A percentile compares a stretch with the other conserved stretches of the same genome.
Conservation (phyloP, 64 coral and sea anemone genomes). For the Montipora efflorescens region DNA sequence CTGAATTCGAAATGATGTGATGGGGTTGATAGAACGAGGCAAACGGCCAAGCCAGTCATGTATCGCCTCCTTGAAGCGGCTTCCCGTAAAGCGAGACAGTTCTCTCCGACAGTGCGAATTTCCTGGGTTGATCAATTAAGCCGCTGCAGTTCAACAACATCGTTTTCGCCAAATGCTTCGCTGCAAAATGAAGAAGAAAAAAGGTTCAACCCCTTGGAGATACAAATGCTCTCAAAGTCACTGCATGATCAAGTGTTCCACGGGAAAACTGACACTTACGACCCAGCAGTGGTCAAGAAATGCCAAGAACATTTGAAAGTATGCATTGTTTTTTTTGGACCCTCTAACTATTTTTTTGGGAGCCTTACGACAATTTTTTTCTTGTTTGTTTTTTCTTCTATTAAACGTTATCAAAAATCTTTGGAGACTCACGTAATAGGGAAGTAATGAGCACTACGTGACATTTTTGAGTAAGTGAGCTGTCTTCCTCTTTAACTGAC, state of each 20-base stretch:
- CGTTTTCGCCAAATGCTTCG: background rate
- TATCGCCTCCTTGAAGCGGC: background rate
- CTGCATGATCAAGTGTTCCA: constrained; percentile 85
- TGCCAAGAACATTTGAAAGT: constrained; percentile 77
- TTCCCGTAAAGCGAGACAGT: background rate
- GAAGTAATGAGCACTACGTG: too few species aligned
- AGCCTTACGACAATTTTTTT: too few species aligned
- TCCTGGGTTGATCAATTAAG: background rate
- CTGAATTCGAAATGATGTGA: background rate
- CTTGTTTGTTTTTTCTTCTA: too few species aligned
- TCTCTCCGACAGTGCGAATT: background rate
- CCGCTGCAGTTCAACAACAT: background rate
- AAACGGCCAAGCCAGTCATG: background rate
- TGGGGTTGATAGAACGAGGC: too few species aligned
- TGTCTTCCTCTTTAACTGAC: too few species aligned
- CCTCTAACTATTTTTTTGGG: too few species aligned
- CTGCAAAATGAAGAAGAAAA: constrained; percentile 6
- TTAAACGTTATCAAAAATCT: too few species aligned
- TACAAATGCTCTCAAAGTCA: constrained; percentile 92
- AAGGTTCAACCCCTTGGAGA: constrained; percentile 83
- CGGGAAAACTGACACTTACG: constrained; percentile 10
- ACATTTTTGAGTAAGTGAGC: too few species aligned
- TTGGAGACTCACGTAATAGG: too few species aligned
- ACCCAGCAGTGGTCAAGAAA: constrained; percentile 59
- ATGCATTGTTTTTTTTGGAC: too few species aligned